Percentiles rank a stretch among this genome's conserved stretches.
phyloP scores from a whole-genome alignment of 2,888 invertebrate genomes.

The Coremacera marginata region DNA sequence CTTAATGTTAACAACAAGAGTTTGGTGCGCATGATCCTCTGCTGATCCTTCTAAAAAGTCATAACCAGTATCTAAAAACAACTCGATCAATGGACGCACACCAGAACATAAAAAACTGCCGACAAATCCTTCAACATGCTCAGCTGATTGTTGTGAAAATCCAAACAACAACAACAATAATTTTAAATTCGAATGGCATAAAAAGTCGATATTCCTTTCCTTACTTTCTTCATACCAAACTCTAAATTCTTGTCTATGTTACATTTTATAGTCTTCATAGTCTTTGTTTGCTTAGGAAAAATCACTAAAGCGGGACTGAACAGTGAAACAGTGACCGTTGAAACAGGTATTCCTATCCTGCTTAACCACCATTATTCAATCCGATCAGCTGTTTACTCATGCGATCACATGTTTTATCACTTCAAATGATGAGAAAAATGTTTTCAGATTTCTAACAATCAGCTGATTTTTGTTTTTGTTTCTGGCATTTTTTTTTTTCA shows the following conservation, averaged over 20 bases:
- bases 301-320: background rate
- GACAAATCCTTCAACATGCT: background rate
- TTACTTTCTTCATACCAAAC: background rate
- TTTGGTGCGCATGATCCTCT: background rate
- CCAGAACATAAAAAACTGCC: too few species aligned
- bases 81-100: too few species aligned
- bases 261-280: background rate
- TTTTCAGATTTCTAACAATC: background rate
- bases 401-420: conserved; percentile 22
- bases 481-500: background rate
- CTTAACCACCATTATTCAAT: background rate
- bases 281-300: conserved; percentile 6
- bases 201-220: background rate
- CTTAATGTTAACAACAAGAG: background rate
- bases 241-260: conserved; percentile 7
- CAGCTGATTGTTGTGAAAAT: conserved; percentile 4
- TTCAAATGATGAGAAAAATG: conserved; percentile 7
- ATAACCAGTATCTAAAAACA: too few species aligned
- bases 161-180: background rate
- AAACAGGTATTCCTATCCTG: conserved; percentile 22
- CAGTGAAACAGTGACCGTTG: background rate
- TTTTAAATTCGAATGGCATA: background rate
- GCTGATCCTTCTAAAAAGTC: too few species aligned
- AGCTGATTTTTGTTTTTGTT: conserved; percentile 31
- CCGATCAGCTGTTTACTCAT: conserved; percentile 30